These are phyloP conservation scores for Malurus leucopterus DNA, from an alignment of 2,797 vertebrate species.

Conservation along the genomic window DNA sequence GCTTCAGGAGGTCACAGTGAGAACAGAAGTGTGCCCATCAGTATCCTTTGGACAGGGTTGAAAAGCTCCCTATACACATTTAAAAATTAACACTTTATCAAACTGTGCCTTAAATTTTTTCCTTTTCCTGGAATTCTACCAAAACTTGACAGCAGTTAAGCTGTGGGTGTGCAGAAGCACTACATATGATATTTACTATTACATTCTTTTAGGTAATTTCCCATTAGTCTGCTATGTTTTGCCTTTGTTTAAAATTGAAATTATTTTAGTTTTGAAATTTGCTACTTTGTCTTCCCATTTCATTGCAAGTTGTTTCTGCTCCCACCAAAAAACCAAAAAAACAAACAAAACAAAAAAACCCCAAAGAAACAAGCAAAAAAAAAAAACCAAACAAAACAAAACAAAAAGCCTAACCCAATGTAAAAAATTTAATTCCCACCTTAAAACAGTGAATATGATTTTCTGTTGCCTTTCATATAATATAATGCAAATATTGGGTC, in stretches of 20 bases:
- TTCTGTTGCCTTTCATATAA: neutral
- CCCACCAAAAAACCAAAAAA: neutral
- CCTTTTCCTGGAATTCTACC: constrained; percentile 55
- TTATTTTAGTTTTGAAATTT: neutral
- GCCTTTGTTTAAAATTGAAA: neutral
- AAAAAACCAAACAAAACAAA: neutral
- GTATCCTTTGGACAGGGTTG: constrained; percentile 55
- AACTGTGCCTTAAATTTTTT: constrained; percentile 46
- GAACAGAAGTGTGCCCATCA: constrained; percentile 55
- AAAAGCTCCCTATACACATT: constrained; percentile 43
- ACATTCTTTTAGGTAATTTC: constrained; percentile 17
- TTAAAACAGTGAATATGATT: neutral
- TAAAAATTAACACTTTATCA: constrained; percentile 64
- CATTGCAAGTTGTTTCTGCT: neutral
- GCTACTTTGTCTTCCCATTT: neutral
- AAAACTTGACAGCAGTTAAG: constrained; percentile 60
- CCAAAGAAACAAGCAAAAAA: neutral
- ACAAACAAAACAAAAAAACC: neutral
- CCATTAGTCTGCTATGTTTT: neutral
- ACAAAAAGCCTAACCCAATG: neutral
- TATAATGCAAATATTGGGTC: neutral
- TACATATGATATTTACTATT: constrained; percentile 40
- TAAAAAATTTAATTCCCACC: neutral
- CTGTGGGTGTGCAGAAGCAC: constrained; percentile 44
- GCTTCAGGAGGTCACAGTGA: constrained; percentile 49